Conservation (phyloP, 2,113 vertebrate genomes). For the Isichthys henryi region DNA sequence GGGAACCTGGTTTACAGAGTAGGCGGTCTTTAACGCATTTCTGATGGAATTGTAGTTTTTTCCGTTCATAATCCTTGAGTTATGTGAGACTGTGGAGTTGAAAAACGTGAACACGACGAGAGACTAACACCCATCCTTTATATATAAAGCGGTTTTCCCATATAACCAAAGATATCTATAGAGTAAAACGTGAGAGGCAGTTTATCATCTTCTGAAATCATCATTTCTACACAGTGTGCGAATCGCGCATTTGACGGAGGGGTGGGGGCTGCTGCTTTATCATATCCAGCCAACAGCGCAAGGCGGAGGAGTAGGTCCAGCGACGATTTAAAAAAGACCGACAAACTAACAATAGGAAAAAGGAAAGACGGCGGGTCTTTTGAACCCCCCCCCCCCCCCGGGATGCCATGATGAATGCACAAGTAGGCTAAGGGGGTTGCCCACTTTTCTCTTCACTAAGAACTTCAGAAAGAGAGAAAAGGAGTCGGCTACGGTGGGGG, state of each 20-base stretch:
- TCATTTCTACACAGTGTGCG: background rate
- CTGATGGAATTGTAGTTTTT: background rate
- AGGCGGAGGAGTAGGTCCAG: slow-evolving; percentile 9
- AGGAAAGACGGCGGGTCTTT: slow-evolving; percentile 27
- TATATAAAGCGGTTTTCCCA: background rate
- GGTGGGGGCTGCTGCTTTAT: background rate
- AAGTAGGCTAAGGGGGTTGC: slow-evolving; percentile 5
- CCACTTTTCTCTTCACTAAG: background rate
- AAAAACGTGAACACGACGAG: background rate
- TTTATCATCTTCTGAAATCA: background rate
- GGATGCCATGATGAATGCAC: slow-evolving; percentile 47
- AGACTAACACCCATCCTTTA: background rate
- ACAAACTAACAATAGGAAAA: slow-evolving; percentile 43
- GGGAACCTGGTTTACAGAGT: background rate
- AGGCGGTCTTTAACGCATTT: background rate
- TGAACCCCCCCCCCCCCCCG: slow-evolving; percentile 24
- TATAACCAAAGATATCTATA: background rate
- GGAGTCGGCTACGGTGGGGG: background rate
- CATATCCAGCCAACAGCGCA: background rate
- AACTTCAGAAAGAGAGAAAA: background rate
- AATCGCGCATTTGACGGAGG: background rate
- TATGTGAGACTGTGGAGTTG: background rate
- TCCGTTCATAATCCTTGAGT: background rate
- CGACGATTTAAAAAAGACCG: slow-evolving; percentile 41
- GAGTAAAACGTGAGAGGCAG: background rate